phyloP scores from a whole-genome alignment of 1,140 invertebrate genomes.

The Linepithema humile region DNA sequence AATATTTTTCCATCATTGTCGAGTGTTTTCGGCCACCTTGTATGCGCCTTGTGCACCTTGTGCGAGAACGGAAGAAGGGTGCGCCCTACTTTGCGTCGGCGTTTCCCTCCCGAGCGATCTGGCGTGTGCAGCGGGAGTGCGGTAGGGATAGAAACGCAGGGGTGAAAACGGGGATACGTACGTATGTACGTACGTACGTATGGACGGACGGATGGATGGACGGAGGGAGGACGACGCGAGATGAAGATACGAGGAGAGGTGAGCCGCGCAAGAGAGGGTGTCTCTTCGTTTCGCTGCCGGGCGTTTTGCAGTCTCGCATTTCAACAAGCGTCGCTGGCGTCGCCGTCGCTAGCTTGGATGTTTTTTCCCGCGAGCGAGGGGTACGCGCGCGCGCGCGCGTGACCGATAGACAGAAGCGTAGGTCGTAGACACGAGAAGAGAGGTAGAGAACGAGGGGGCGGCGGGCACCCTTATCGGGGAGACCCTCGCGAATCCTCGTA shows the following conservation, averaged over 20 bases:
- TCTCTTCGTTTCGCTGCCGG: conserved; percentile 65
- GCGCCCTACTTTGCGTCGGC: conserved; percentile 80
- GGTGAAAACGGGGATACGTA: neutral
- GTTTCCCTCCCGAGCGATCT: conserved; percentile 66
- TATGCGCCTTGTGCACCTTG: too few species aligned
- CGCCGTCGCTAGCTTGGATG: conserved; percentile 56
- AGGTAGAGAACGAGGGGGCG: neutral
- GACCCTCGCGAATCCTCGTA: conserved; percentile 47
- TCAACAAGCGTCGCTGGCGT: conserved; percentile 57
- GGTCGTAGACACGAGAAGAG: neutral
- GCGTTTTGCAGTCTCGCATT: conserved; percentile 69
- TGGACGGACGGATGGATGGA: conserved; percentile 17
- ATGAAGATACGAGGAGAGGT: conserved; percentile 58
- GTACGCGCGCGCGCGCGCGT: conserved; percentile 17
- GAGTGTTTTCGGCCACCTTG: conserved; percentile 59
- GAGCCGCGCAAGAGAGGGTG: conserved; percentile 59
- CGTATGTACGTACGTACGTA: conserved; percentile 1
- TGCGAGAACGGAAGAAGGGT: conserved; percentile 77
- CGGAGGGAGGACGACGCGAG: conserved; percentile 30
- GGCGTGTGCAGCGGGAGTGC: conserved; percentile 28
- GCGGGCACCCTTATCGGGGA: conserved; percentile 56
- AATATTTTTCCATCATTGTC: neutral
- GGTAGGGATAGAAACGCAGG: conserved; percentile 18
- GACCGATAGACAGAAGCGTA: conserved; percentile 5
- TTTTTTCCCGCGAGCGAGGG: conserved; percentile 46